Evolutionary conservation across 2,797 vertebrate genomes (phyloP).

Genomic region (Ispidina lecontei): DNA sequence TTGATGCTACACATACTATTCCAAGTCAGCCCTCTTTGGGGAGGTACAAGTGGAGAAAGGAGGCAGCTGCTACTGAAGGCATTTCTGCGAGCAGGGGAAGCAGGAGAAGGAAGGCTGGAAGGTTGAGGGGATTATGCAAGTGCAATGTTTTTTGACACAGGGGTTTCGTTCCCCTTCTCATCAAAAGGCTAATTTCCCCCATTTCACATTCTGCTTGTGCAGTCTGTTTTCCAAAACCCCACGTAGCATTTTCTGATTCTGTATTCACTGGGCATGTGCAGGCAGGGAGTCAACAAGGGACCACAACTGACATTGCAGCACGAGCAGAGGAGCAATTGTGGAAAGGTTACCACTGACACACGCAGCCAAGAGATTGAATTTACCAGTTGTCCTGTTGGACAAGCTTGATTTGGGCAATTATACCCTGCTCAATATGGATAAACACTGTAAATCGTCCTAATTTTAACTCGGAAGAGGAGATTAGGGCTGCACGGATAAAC

Average conservation of each 20-base stretch:
- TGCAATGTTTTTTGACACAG: slow-evolving; percentile 10
- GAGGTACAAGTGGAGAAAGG: slow-evolving; percentile 48
- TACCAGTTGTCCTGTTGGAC: slow-evolving; percentile 32
- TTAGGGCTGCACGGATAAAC: neutral
- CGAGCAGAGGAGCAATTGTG: neutral
- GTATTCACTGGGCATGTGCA: slow-evolving; percentile 42
- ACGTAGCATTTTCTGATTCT: neutral
- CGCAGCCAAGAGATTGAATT: slow-evolving; percentile 18
- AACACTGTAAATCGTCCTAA: slow-evolving; percentile 29
- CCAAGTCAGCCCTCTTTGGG: slow-evolving; percentile 58
- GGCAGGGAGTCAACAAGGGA: slow-evolving; percentile 55
- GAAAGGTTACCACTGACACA: slow-evolving; percentile 69
- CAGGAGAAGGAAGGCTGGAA: neutral
- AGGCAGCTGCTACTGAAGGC: slow-evolving; percentile 49
- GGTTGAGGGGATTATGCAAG: slow-evolving; percentile 56
- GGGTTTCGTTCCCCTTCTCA: slow-evolving; percentile 19
- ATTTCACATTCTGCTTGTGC: slow-evolving; percentile 15
- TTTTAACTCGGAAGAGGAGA: slow-evolving; percentile 14
- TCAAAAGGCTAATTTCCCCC: slow-evolving; percentile 43
- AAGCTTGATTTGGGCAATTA: slow-evolving; percentile 50
- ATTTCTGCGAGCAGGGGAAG: slow-evolving; percentile 39
- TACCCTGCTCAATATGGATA: neutral
- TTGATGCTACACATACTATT: slow-evolving; percentile 55
- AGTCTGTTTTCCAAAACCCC: slow-evolving; percentile 27
- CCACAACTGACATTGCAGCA: slow-evolving; percentile 41